These are phyloP conservation scores for Coregonus ussuriensis DNA, from an alignment of 2,797 vertebrate genomes.

Conservation along the genomic window DNA sequence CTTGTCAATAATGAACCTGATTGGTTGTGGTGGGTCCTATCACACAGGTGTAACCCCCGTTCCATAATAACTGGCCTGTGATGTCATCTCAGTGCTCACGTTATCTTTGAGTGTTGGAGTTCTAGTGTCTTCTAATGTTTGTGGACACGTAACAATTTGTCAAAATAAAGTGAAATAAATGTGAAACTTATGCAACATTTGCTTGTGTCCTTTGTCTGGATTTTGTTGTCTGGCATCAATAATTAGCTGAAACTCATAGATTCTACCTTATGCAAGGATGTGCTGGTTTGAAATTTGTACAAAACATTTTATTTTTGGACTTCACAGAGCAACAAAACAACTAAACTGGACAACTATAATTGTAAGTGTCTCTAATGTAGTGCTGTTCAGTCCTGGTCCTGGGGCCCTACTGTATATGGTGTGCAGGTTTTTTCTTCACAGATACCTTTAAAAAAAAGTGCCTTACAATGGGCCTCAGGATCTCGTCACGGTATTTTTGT, in stretches of 20 bases:
- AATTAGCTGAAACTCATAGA: background rate
- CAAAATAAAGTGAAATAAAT: slow-evolving; percentile 70
- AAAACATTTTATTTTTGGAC: background rate
- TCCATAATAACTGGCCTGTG: slow-evolving; percentile 25
- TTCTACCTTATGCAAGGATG: background rate
- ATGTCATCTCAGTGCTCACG: slow-evolving; percentile 70
- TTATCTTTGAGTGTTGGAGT: slow-evolving; percentile 75
- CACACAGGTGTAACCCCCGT: slow-evolving; percentile 66
- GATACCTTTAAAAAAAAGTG: too few species aligned
- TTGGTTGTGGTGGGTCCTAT: slow-evolving; percentile 64
- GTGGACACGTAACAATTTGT: slow-evolving; percentile 77
- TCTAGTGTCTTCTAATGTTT: slow-evolving; percentile 74
- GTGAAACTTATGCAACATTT: slow-evolving; percentile 55
- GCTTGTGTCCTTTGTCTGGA: slow-evolving; percentile 1
- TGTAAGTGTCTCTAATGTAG: background rate
- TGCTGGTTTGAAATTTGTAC: background rate
- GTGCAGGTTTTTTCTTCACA: too few species aligned
- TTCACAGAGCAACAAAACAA: too few species aligned
- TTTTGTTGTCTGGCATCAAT: background rate
- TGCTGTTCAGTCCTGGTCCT: background rate
- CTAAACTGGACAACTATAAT: too few species aligned
- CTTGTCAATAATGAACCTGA: slow-evolving; percentile 44
- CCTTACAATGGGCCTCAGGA: too few species aligned
- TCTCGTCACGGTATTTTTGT: too few species aligned
- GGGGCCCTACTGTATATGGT: background rate